Evolutionary conservation across 2,888 invertebrate genomes (phyloP), one percentile per base, ranked within the genome.

Genomic region (Sesia apiformis): DNA sequence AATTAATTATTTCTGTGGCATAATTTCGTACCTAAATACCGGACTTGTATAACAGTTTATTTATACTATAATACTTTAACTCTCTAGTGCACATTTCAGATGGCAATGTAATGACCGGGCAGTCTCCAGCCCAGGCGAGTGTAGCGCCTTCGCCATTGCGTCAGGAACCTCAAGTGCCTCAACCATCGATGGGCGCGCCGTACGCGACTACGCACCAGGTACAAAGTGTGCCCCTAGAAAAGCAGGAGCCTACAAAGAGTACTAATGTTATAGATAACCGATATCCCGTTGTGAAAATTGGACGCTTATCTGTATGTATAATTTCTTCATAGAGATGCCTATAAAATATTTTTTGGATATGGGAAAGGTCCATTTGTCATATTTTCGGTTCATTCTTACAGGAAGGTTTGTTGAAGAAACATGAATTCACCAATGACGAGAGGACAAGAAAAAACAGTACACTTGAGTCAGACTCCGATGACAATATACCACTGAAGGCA

Each of bases 41-140:
- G 23, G 2, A 23, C 23, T 23, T 23, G 23, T 23, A 23, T 23
- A 23, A 23, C 23, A 23, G 23, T 23, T 23, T 23, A 23, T 23
- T 23, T 23, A 23, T 23, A 23, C 23, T 23, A 23, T 23, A 23
- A n/a, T 23, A 23, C 23, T 23, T 23, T 23, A 23, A 1, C 23
- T 23, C 23, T 23, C 23, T 23, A 23, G 23, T 23, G 23, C 23
- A 52, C 60, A 52, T 70, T 72, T 51, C 63, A 83, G 85, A 76
- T 70, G 87, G 87, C 57, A 88, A 87, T 71, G 86, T 82, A 56
- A 74, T 87, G 66, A 82, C 84, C 63, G 91, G 91, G 6, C 91
- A 91, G 60, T 92, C 93, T 49, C 92, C 92, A 57, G 92, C 92
- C 38, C 92, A 92, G 79, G 92, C 92, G 38, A 91, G 91, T 64